These are phyloP conservation scores for Siniperca knerii DNA, from an alignment of 2,113 vertebrate genomes.

Conservation along the genomic window DNA sequence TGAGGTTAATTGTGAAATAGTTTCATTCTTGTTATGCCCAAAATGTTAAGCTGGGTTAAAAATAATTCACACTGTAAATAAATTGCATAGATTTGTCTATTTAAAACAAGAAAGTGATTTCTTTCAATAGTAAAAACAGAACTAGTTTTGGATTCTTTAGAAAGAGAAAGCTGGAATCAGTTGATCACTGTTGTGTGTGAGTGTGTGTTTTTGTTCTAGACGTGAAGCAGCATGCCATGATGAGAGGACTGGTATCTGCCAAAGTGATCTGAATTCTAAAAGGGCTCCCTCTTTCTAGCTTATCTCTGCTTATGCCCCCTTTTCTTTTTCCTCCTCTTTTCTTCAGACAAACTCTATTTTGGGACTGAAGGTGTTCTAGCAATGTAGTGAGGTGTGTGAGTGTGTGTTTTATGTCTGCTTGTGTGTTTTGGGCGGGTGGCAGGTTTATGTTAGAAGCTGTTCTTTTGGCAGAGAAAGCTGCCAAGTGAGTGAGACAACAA, in stretches of 20 bases:
- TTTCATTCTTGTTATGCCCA: neutral
- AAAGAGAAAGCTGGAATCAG: constrained; percentile 41
- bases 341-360: constrained; percentile 50
- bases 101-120: neutral
- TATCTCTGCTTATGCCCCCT: constrained; percentile 28
- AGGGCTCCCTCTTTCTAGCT: constrained; percentile 37
- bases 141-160: constrained; percentile 1
- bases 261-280: constrained; percentile 58
- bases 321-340: constrained; percentile 23
- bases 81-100: neutral
- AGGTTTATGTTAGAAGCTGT: constrained; percentile 59
- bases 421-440: constrained; percentile 59
- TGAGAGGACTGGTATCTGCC: constrained; percentile 56
- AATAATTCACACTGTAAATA: neutral
- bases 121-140: neutral
- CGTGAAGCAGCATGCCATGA: constrained; percentile 69
- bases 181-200: constrained; percentile 33
- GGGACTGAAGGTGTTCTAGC: constrained; percentile 52
- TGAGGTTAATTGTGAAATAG: constrained; percentile 48
- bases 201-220: constrained; percentile 49
- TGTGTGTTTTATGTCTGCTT: constrained; percentile 35
- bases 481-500: constrained; percentile 70
- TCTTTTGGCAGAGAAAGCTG: constrained; percentile 77
- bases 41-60: neutral
- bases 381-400: constrained; percentile 16